phyloP scores from a whole-genome alignment of 2,797 vertebrate species.

The Lycodopsis pacificus region DNA sequence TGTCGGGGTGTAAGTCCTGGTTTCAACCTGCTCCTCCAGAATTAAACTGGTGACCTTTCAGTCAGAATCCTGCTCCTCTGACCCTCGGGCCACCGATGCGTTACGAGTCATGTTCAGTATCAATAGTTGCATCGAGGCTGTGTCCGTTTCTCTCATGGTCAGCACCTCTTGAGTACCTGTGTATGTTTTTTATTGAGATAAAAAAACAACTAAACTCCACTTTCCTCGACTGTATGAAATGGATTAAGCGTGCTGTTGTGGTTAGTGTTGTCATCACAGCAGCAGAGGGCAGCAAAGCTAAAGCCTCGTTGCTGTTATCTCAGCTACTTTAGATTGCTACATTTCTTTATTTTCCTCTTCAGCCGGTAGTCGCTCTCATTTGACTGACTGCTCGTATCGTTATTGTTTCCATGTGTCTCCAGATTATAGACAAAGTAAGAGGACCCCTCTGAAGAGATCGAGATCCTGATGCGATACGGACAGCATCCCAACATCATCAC shows the following conservation, averaged over 20 bases:
- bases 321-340: neutral
- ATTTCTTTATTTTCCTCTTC: neutral
- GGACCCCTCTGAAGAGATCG: slow-evolving; percentile 98
- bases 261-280: slow-evolving; percentile 29
- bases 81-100: neutral
- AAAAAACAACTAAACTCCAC: too few relatives aligned
- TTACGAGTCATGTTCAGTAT: neutral
- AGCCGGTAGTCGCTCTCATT: neutral
- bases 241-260: too few relatives aligned
- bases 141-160: neutral
- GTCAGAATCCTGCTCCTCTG: neutral
- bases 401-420: slow-evolving; percentile 19
- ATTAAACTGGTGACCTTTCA: neutral
- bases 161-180: neutral
- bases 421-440: slow-evolving; percentile 99
- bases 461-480: slow-evolving; percentile 96
- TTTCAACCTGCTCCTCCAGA: neutral
- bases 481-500: slow-evolving; percentile 99
- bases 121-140: neutral
- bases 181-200: neutral
- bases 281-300: slow-evolving; percentile 76
- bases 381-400: neutral
- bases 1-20: too few relatives aligned
- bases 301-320: neutral
- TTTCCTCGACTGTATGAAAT: neutral